A percentile compares a stretch with the other conserved stretches of the same genome.
Evolutionary conservation across 1,140 invertebrate species (phyloP).

Genomic region (Calliphora vicina): DNA sequence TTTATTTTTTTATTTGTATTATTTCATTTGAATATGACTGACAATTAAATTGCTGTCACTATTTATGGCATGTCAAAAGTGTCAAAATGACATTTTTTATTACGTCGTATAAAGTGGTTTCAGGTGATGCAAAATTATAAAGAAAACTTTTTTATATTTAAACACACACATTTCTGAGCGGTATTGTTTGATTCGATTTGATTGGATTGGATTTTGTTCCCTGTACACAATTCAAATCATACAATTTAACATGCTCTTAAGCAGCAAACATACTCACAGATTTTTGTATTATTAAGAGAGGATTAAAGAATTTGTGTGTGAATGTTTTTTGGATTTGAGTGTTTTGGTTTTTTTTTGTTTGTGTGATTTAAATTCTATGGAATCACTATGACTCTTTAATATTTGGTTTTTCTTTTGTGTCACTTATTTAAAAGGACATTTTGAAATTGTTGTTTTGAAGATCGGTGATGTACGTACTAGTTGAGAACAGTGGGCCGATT

Average conservation of each 20-base stretch:
- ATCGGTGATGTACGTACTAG: neutral
- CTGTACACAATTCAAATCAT: neutral
- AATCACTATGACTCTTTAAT: neutral
- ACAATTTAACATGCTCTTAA: neutral
- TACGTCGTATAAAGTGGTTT: slow-evolving; percentile 33
- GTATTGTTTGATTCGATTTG: slow-evolving; percentile 6
- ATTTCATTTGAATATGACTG: slow-evolving; percentile 1
- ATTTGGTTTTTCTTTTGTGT: neutral
- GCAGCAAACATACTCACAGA: neutral
- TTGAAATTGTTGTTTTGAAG: neutral
- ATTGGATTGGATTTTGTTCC: neutral
- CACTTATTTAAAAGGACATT: neutral
- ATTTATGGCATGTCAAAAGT: slow-evolving; percentile 37
- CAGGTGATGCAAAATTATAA: slow-evolving; percentile 27
- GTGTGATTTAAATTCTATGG: neutral
- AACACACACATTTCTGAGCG: neutral
- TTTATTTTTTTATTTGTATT: neutral
- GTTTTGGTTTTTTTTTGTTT: neutral
- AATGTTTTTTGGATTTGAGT: neutral
- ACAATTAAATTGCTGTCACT: slow-evolving; percentile 37
- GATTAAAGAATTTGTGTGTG: neutral
- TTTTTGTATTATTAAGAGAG: neutral
- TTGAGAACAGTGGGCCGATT: neutral
- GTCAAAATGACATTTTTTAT: slow-evolving; percentile 38
- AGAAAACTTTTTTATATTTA: neutral